These are phyloP conservation scores for Schizaphis graminum DNA, from an alignment of 2,888 invertebrate species.

Conservation along the genomic window DNA sequence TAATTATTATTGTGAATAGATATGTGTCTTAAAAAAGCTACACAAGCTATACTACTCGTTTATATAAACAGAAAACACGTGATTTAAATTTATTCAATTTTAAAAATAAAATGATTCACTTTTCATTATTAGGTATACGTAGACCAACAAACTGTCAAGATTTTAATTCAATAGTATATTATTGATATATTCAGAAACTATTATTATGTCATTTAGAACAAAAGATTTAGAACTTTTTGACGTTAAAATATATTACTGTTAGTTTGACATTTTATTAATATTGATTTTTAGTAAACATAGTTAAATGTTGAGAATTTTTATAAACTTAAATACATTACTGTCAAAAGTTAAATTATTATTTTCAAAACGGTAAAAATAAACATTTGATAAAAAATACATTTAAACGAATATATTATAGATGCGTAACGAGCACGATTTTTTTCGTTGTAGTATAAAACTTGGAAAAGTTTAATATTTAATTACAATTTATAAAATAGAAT, in stretches of 20 bases:
- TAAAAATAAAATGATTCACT: not conserved
- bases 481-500: not conserved
- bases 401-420: not conserved
- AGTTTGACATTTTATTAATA: not conserved
- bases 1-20: not conserved
- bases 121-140: not conserved
- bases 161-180: not conserved
- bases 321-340: not conserved
- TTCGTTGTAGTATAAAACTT: not conserved
- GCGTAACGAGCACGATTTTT: not conserved
- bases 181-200: not conserved
- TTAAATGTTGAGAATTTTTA: not conserved
- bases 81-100: not conserved
- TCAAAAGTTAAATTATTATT: not conserved
- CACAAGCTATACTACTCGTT: not conserved
- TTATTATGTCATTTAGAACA: not conserved
- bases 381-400: not conserved
- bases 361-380: not conserved
- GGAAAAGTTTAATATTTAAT: not conserved
- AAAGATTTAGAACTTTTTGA: not conserved
- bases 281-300: not conserved
- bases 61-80: not conserved
- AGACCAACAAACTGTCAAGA: not conserved
- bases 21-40: not conserved
- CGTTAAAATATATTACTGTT: not conserved